These are phyloP conservation scores for Amphipyra tragopoginis DNA, from an alignment of 2,888 invertebrate species.

Conservation along the genomic window DNA sequence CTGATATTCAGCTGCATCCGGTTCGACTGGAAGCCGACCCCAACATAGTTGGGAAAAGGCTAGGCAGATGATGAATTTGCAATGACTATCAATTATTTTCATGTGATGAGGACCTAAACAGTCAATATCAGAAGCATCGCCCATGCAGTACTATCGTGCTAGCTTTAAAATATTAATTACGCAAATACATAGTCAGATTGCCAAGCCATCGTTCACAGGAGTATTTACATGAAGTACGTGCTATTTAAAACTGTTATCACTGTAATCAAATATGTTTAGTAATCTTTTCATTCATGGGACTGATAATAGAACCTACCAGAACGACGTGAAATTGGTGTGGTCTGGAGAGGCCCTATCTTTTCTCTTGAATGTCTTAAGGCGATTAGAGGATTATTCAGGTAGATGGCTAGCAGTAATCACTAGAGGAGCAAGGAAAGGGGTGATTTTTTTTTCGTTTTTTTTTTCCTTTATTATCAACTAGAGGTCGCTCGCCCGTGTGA, in stretches of 20 bases:
- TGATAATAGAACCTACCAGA: conserved; percentile 6
- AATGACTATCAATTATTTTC: not conserved
- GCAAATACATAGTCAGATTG: conserved; percentile 12
- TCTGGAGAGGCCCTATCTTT: too few species aligned
- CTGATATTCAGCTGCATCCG: too few species aligned
- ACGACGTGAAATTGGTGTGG: not conserved
- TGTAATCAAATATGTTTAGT: conserved; percentile 2
- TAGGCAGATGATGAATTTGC: too few species aligned
- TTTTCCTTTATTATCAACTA: too few species aligned
- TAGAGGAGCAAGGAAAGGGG: too few species aligned
- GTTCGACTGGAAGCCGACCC: too few species aligned
- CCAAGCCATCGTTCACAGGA: conserved; percentile 6
- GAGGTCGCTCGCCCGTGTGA: too few species aligned
- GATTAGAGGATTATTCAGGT: too few species aligned
- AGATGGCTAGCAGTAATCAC: too few species aligned
- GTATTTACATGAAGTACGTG: conserved; percentile 17
- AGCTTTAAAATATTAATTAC: conserved; percentile 31
- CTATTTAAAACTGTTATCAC: conserved; percentile 23
- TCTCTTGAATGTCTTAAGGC: too few species aligned
- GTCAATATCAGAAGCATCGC: not conserved
- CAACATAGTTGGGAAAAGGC: too few species aligned
- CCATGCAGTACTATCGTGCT: conserved; percentile 26
- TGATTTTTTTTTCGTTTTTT: too few species aligned
- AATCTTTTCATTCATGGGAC: conserved; percentile 11
- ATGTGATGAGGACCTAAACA: not conserved